Evolutionary conservation across 2,113 vertebrate genomes (phyloP), one percentile per base, ranked within the genome.

Genomic region (chimpanzee (Pan troglodytes)): DNA sequence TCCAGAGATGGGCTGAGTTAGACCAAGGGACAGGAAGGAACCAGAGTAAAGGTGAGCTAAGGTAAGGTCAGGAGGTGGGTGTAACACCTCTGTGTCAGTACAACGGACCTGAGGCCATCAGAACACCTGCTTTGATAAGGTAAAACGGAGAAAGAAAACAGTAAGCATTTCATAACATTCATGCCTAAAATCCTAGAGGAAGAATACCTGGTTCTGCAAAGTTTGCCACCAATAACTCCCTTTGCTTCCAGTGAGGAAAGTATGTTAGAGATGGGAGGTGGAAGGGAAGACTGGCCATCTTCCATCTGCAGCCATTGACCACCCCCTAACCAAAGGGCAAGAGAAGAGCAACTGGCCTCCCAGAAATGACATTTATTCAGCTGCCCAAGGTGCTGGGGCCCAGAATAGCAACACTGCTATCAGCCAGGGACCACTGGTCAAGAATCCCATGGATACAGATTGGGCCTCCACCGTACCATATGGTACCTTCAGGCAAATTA

Each of bases 281-380:
- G 57, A 76, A 35, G 68, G 59, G 20, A 48, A 64, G 59, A 61
- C 0, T n/a, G 27, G 23, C 38, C 48, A 59, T 23, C 27, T 52
- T 10, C 68, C 10, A 0, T 30, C n/a, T 17, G n/a, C 9, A 43
- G 61, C 3, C 17, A 50, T 0, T 59, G 72, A 48, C 61, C 40
- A 6, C 25, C 6, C 35, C 40, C 48, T n/a, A 52, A 32, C 52
- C 22, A 70, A 52, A 80, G 81, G 52, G 6, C 8, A 32, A 32
- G 40, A n/a, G 67, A 25, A 72, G 11, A 50, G 76, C 14, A 30
- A 13, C 45, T 43, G 35, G 25, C 9, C 11, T 10, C 59, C 64
- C 20, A 22, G 45, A 1, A 52, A 43, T 6, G 38, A 18, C 55
- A 10, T n/a, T 64, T 3, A 52, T 32, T 43, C 45, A 45, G 45